Evolutionary conservation across 2,113 vertebrate species (phyloP).

Genomic region (Xyliphius kryptos): DNA sequence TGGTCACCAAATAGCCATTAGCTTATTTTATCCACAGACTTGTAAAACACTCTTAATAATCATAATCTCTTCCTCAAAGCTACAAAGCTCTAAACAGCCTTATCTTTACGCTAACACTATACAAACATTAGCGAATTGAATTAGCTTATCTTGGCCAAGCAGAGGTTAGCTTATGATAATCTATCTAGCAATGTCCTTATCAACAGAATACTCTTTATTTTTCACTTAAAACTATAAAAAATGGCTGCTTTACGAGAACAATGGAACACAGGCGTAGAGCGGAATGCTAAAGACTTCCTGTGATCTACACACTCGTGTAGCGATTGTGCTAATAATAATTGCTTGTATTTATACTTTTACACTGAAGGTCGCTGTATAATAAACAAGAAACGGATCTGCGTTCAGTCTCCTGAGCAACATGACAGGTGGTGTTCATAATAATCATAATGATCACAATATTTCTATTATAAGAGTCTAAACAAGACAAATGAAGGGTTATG

Average conservation of each 20-base stretch:
- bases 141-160: slow-evolving; percentile 10
- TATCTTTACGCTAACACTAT: background rate
- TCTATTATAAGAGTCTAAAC: slow-evolving; percentile 3
- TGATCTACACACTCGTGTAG: slow-evolving; percentile 1
- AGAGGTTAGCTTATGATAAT: slow-evolving; percentile 8
- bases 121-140: slow-evolving; percentile 4
- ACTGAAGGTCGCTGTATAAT: background rate
- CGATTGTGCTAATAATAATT: background rate
- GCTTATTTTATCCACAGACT: background rate
- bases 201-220: slow-evolving; percentile 15
- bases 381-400: background rate
- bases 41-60: background rate
- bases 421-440: too few species aligned
- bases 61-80: background rate
- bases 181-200: background rate
- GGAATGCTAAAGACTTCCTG: background rate
- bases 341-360: background rate
- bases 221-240: slow-evolving; percentile 19
- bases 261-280: too few species aligned
- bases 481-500: background rate
- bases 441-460: slow-evolving; percentile 12
- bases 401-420: slow-evolving; percentile 19
- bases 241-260: background rate
- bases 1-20: background rate
- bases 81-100: background rate